Base-by-base conservation (phyloP, 2,113 vertebrate species). In the Trichomycterus rosablanca region DNA sequence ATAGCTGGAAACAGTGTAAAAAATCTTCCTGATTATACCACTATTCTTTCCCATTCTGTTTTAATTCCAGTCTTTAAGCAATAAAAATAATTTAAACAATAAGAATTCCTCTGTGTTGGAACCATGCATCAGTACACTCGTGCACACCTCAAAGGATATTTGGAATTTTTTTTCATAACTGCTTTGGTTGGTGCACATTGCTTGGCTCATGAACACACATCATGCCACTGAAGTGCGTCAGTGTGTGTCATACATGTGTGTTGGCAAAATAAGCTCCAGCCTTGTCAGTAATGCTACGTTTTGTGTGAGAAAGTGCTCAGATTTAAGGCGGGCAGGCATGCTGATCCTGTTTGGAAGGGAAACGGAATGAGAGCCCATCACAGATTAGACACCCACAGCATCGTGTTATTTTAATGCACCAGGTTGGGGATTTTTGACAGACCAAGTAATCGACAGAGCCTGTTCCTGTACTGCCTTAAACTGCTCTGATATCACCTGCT, bases 341-440 rank as follows among this genome's bases (percentile, higher is more conserved):
- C 81, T 83, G 82, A 84, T 83, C 82, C 72, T 82, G 83, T 82
- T 81, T 86, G 78, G 83, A 81, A 78, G 68, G 73, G 68, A 68
- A 75, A 77, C 79, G 71, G 77, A 84, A 84, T 78, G 76, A 79
- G 81, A 85, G 76, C 80, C 83, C 75, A 80, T 77, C 76, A 79
- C 78, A 81, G 81, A 86, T 89, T 84, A 85, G 81, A 86, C 81
- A 84, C 86, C 85, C 84, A 84, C 84, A 76, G 84, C 74, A 84
- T 85, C 78, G 78, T 86, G 83, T 85, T 66, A 74, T 80, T 82
- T 80, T 86, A 86, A 88, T 81, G 78, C 76, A 69, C 80, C 79
- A 79, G 82, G 80, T 78, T 75, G 75, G 77, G 81, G 86, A 86
- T 86, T 85, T 85, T 83, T n/a, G n/a, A n/a, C n/a, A n/a, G n/a